Percentiles rank a stretch among this genome's conserved stretches.
These are phyloP conservation scores for Empis stercorea DNA, from an alignment of 2,888 invertebrate species.

Conservation along the genomic window DNA sequence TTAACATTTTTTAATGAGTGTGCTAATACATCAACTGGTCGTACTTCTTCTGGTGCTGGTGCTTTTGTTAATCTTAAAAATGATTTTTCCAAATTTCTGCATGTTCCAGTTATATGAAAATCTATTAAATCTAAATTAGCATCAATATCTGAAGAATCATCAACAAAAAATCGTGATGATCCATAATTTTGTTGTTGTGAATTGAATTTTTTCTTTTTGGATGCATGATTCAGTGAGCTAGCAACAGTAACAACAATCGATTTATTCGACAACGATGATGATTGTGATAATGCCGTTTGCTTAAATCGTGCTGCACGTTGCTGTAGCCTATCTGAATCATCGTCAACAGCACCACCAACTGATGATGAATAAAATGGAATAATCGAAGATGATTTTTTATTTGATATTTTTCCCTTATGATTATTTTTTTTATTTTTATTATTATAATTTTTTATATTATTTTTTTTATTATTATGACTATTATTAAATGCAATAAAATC, in stretches of 20 bases:
- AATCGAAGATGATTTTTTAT: constrained; percentile 5
- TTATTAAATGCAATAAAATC: constrained; percentile 27
- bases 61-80: constrained; percentile 94
- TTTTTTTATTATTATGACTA: constrained; percentile 20
- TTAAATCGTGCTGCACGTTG: constrained; percentile 82
- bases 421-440: constrained; percentile 26
- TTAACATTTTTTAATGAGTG: constrained; percentile 83
- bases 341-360: constrained; percentile 52
- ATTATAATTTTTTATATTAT: constrained; percentile 32
- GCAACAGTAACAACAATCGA: constrained; percentile 24
- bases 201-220: constrained; percentile 7
- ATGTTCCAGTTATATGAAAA: constrained; percentile 88
- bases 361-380: constrained; percentile 51
- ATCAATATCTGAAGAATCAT: constrained; percentile 47
- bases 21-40: constrained; percentile 76
- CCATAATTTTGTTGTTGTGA: constrained; percentile 23
- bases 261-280: constrained; percentile 18
- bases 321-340: constrained; percentile 64
- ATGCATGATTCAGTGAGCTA: constrained; percentile 17
- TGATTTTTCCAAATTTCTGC: constrained; percentile 87
- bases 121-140: constrained; percentile 70
- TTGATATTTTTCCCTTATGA: neutral
- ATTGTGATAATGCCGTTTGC: constrained; percentile 11
- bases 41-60: constrained; percentile 80
- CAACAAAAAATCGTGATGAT: constrained; percentile 20